phyloP scores from a whole-genome alignment of 2,113 vertebrate genomes.

The Mormoops blainvillei region DNA sequence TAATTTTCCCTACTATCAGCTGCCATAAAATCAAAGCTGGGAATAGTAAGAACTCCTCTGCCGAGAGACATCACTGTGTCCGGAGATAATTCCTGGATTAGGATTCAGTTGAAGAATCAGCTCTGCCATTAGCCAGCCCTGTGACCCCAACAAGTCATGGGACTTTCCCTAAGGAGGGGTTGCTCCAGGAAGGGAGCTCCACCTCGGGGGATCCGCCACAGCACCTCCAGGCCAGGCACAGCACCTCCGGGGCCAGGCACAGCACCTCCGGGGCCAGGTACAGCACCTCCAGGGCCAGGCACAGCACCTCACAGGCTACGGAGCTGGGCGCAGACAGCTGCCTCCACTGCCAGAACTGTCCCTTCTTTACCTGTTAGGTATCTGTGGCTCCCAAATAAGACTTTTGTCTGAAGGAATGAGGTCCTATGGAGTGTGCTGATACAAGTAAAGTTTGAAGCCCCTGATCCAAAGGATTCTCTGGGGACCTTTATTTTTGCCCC shows the following conservation, averaged over 20 bases:
- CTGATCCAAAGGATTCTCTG: not conserved
- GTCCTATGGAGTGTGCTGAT: not conserved
- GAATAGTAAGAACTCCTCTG: not conserved
- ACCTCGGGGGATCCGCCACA: no score
- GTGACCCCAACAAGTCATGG: fast-evolving
- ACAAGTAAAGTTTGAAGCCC: not conserved
- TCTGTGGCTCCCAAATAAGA: not conserved
- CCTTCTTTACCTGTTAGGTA: not conserved
- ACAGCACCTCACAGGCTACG: not conserved
- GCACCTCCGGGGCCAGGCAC: no score
- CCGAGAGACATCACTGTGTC: not conserved
- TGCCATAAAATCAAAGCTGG: not conserved
- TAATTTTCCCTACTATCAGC: not conserved
- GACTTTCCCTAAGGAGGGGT: fast-evolving
- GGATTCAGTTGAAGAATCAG: not conserved
- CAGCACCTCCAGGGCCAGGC: not conserved
- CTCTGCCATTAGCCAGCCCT: not conserved
- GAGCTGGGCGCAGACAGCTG: not conserved
- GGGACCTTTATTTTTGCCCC: not conserved
- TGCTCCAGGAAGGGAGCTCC: fast-evolving
- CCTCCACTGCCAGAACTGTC: not conserved
- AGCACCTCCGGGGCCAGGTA: no score
- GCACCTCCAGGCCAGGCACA: not conserved
- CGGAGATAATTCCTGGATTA: not conserved
- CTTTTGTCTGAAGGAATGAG: not conserved